phyloP scores from a whole-genome alignment of 1,140 invertebrate species.

The Acyrthosiphon pisum region DNA sequence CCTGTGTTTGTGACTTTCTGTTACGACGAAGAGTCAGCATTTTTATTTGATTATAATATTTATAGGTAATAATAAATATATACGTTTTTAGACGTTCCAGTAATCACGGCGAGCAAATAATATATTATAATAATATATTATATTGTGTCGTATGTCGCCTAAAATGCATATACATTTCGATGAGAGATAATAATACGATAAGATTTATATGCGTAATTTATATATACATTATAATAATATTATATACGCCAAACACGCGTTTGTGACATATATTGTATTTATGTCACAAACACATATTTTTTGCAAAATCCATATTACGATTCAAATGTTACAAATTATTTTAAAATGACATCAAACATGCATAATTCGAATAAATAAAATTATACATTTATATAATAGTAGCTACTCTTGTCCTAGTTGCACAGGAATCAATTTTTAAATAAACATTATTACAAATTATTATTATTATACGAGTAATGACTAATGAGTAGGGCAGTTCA shows the following conservation, averaged over 20 bases:
- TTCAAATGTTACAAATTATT: background rate
- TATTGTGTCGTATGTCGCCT: background rate
- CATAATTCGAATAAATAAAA: background rate
- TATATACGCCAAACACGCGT: background rate
- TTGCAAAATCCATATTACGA: background rate
- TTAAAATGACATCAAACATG: background rate
- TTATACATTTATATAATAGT: too few relatives aligned
- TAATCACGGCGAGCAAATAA: background rate
- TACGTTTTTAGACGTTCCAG: background rate
- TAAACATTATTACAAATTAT: background rate
- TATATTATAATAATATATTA: background rate
- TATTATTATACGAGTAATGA: background rate
- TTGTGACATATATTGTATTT: background rate
- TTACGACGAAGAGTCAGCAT: constrained; percentile 23
- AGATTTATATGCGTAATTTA: background rate
- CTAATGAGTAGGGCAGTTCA: background rate
- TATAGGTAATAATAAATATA: background rate
- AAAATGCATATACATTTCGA: background rate
- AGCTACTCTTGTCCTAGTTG: background rate
- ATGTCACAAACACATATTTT: background rate
- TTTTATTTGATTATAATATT: background rate
- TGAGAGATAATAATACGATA: background rate
- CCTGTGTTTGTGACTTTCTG: too few relatives aligned
- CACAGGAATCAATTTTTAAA: background rate
- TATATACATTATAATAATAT: background rate